Evolutionary conservation across 2,113 vertebrate species (phyloP), one percentile per base, ranked within the genome.

Genomic region (Corythornis vintsioides): DNA sequence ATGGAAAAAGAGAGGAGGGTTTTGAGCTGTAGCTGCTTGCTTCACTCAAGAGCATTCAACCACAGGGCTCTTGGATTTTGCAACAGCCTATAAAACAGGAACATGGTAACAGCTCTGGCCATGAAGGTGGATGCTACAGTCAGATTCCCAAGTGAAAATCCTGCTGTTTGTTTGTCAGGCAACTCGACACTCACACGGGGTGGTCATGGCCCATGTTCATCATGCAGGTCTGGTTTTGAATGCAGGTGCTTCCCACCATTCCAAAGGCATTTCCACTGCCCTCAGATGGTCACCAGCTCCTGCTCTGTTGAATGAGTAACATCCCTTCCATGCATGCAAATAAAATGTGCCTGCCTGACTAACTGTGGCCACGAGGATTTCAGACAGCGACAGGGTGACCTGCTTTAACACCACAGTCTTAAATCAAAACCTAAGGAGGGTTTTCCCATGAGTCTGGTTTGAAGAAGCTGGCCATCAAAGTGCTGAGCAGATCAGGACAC

Each of bases 161-260:
- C 5, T 8, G 59, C 55, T 48, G 3, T 1, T 4, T 8, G 31
- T 16, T 31, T 47, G 52, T 47, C 61, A 88, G 77, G 61, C 60
- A 35, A 7, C 35, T 26, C 12, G 0, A 22, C 12, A 9, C 33
- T 16, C 43, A 28, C 43, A 50, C 3, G 4, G 56, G 72, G 22
- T 1, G 59, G 33, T 3, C 40, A 35, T 45, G 78, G 29, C 50
- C 50, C 13, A 8, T 0, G 29, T 3, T 43, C 15, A 3, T 53
- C 93, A 33, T 6, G 8, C 7, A 35, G 77, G 31, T 63, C 31
- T 53, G 43, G 2, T 9, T 65, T 50, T 47, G 59, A 61, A 76
- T 31, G 26, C 90, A 88, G 91, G 83, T 86, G 77, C 74, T 95
- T 94, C 88, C 94, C 92, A 73, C 64, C 78, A 47, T 45, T 87